A percentile compares a stretch with the other conserved stretches of the same genome.
phyloP scores from a whole-genome alignment of 2,888 invertebrate genomes.

The Sericinus montela region DNA sequence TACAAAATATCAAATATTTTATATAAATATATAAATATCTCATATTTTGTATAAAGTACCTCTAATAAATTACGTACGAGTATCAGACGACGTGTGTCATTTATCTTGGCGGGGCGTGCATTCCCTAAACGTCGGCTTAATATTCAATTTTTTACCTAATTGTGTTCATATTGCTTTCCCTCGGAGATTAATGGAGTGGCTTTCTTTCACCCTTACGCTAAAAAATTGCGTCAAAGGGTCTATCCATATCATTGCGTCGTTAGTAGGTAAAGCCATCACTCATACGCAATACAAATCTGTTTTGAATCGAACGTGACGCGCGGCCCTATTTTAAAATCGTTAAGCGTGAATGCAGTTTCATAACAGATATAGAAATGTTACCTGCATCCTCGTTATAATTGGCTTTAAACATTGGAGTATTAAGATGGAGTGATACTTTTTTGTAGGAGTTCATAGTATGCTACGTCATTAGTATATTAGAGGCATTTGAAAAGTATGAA shows the following conservation, averaged over 20 bases:
- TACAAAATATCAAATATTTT: too few species aligned
- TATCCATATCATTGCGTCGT: conserved; percentile 57
- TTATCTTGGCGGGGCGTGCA: conserved; percentile 34
- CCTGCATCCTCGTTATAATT: too few species aligned
- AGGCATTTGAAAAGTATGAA: too few species aligned
- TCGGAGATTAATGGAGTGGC: conserved; percentile 55
- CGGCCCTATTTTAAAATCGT: conserved; percentile 33
- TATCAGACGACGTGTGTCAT: conserved; percentile 27
- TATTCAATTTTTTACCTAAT: conserved; percentile 58
- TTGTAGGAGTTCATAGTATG: too few species aligned
- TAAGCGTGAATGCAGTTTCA: conserved; percentile 15
- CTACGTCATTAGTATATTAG: too few species aligned
- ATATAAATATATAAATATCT: conserved; percentile 1
- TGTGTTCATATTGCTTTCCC: conserved; percentile 35
- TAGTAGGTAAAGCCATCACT: conserved; percentile 58
- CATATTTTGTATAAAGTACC: conserved; percentile 16
- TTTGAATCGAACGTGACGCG: conserved; percentile 34
- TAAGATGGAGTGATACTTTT: too few species aligned
- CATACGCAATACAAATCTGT: conserved; percentile 57
- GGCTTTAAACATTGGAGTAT: too few species aligned
- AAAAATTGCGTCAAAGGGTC: conserved; percentile 63
- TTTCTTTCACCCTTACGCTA: conserved; percentile 51
- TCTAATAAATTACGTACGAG: conserved; percentile 13
- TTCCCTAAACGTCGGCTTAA: conserved; percentile 42
- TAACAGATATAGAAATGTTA: too few species aligned